Base-by-base conservation (phyloP, 2,888 invertebrate species). In the Diaprepes abbreviatus region DNA sequence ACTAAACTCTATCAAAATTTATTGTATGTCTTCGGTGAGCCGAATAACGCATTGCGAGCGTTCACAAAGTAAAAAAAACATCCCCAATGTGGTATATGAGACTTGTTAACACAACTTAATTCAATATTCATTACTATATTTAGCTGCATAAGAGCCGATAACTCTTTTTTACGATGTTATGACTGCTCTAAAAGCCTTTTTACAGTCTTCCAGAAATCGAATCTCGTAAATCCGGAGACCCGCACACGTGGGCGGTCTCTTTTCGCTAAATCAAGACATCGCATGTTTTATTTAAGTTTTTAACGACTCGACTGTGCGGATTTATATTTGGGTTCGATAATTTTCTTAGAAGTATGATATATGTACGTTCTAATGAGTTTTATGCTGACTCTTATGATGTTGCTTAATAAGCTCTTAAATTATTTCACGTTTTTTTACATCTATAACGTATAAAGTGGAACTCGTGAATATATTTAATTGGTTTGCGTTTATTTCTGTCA, bases 91-190 rank as follows among this genome's bases (percentile, higher is more conserved):
- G 3, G 3, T 4, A 24, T 24, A 24, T 24, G 24, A 24, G 5
- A 24, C 3, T 24, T 24, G 3, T 24, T 24, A 40, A 38, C 24
- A 38, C 24, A 40, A 36, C 58, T 7, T 28, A 10, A 45, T 45
- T 4, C 21, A 45, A 21, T 12, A 7, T 10, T 36, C 28, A n/a
- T 1, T 16, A 43, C 59, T 43, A 59, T 59, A 59, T 43, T 59
- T 59, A 59, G 31, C 59, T n/a, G 4, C 45, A 16, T 59, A 59
- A 59, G 43, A 33, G 28, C 17, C 45, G 3, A 43, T 59, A 59
- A 59, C 14, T 59, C 59, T 43, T 59, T 58, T 59, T 43, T 59
- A 59, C 43, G 43, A 59, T 59, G 59, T 59, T 59, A 21, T 59
- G 59, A 59, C 59, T 28, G 9, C 28, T 33, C n/a, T 43, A 43